Evolutionary conservation across 2,113 vertebrate genomes (phyloP).

Genomic region (Erinaceus europaeus): DNA sequence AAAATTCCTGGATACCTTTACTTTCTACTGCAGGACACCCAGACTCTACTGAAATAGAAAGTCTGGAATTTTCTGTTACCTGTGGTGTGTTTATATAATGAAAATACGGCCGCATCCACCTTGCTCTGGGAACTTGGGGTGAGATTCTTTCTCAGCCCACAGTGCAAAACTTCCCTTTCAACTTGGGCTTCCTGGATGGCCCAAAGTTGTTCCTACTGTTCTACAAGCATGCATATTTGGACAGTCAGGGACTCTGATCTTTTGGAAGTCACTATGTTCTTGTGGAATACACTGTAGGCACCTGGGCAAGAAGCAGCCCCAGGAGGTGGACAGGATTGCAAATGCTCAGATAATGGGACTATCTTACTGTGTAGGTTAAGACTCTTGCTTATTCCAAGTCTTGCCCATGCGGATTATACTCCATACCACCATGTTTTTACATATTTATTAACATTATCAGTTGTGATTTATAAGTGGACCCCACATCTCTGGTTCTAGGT

Average conservation of each 20-base stretch:
- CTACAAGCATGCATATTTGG: neutral
- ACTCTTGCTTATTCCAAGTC: neutral
- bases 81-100: neutral
- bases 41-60: neutral
- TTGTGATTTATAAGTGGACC: neutral
- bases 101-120: too few relatives aligned
- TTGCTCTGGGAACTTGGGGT: neutral
- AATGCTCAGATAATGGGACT: neutral
- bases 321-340: neutral
- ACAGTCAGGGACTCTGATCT: neutral
- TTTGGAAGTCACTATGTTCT: neutral
- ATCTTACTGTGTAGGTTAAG: neutral
- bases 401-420: neutral
- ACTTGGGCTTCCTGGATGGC: neutral
- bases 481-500: neutral
- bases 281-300: neutral
- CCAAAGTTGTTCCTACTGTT: neutral
- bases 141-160: neutral
- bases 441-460: neutral
- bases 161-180: neutral
- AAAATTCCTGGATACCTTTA: neutral
- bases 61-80: neutral
- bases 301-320: neutral
- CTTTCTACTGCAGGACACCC: neutral
- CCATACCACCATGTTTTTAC: neutral